Evolutionary conservation across 2,888 invertebrate genomes (phyloP), one percentile per base, ranked within the genome.

Genomic region (Agrotis exclamationis): DNA sequence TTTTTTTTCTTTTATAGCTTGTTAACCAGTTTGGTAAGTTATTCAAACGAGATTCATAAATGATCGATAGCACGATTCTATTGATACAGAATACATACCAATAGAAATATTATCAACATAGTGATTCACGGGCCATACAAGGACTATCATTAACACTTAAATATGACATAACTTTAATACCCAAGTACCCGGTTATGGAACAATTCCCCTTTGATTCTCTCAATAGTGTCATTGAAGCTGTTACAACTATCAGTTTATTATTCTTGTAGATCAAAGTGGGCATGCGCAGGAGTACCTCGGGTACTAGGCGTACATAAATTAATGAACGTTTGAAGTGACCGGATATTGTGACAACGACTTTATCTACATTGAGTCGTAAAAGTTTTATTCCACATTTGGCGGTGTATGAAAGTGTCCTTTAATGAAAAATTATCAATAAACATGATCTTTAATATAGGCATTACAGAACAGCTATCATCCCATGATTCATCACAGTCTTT

Each of bases 301-400:
- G 39, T 39, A 72, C 58, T 63, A 28, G 24, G 53, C 44, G 14
- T 60, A 60, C 48, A 48, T 77, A 66, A 67, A 70, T 60, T 69
- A 67, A 77, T 51, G 45, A 59, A 48, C 70, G 62, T 85, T 84
- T 84, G 84, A 84, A 79, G 85, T 84, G 63, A 76, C 84, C 76
- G 85, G 85, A 83, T 84, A 83, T 83, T 73, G 84, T 76, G 80
- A 81, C 81, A 83, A 58, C 70, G 22, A 63, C 45, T 63, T 76
- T 63, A 78, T 48, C 54, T 44, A 62, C 54, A 82, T 54, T 54
- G 53, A 50, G 53, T 71, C 83, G 59, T 80, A 20, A 81, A 75
- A 69, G 39, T 47, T 71, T 66, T 69, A 71, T 66, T 45, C 70
- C 63, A 24, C 39, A 80, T 76, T 77, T 70, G 60, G 76, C 33